Evolutionary conservation across 53 echinoderm and acorn worm genomes (phyloP), one percentile per base, ranked within the genome.

Genomic region (Patiria pectinifera): DNA sequence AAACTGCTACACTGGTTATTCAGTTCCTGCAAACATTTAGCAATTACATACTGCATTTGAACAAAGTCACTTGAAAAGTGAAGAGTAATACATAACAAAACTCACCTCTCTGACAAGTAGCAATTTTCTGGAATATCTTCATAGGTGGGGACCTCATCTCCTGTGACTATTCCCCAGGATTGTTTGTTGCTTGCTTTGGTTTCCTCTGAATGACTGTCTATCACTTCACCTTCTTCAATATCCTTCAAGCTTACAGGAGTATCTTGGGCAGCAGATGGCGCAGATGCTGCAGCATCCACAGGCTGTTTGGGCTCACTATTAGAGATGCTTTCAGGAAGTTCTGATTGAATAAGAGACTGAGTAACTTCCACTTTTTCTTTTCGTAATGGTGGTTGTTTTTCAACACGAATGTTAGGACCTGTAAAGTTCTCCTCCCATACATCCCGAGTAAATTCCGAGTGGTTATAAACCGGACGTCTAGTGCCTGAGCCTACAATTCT

Each of bases 91-190:
- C 12, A 66, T 16, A 66, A 75, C 25, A 18, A 71, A 43, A 66
- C 95, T 94, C 46, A 97, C 99, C 99, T 98, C 86, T 98, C 99
- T 58, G 99, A 94, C 14, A 97, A 24, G 89, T 98, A 98, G 79
- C 71, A 91, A 79, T 98, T 98, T 85, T 97, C 99, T n/a, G 76
- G 84, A 75, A 98, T 83, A 60, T 94, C 86, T 13, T 93, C 96
- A 86, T 94, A 98, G 11, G 53, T 45, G 21, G 97, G 97, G 48
- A 90, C 82, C 45, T 94, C 87, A 46, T 92, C 93, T 82, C 93
- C 93, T 2, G 91, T 94, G 12, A 97, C 87, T 18, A 97, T 93
- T 59, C 96, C 96, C 97, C 96, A 96, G 23, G 92, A 71, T 59
- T 78, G 60, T 2, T 77, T 76, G 76, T 26, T 60, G 26, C 35